Evolutionary conservation across 2,888 invertebrate genomes (phyloP), one percentile per base, ranked within the genome.

Genomic region (Euzophera pinguis): DNA sequence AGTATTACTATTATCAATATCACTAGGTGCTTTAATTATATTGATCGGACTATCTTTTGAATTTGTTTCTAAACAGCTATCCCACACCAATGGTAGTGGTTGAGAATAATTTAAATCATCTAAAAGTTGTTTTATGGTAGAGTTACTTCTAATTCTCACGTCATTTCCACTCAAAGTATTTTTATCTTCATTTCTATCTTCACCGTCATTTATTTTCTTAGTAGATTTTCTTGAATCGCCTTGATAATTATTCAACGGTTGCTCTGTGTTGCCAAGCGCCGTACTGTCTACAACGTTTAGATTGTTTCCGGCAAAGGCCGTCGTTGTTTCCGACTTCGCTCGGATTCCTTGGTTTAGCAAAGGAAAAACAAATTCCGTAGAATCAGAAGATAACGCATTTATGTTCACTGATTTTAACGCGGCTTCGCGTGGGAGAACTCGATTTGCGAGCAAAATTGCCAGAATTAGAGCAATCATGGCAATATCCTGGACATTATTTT

Each of bases 271-370:
- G 57, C 63, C 66, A 56, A 66, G 63, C 55, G 59, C 61, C 61
- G 58, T 63, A 56, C 65, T 71, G 61, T 63, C 72, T 70, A 73
- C 71, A 70, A 64, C 73, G 76, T 84, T 84, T 62, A 81, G 80
- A 87, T 87, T 85, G 75, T 81, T 84, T 90, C 90, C 90, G 87
- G 75, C 57, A 64, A 72, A 71, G 65, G 70, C 77, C 65, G 67
- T 76, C 75, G 74, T 67, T 69, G 77, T 73, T 84, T 86, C 85
- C 84, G 82, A 70, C 63, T 81, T 76, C 69, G 78, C 67, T 65
- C 65, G 75, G 75, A 75, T 81, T 77, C 80, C 76, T 71, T 62
- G 69, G 64, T 75, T 81, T 82, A 78, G 81, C 74, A 70, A 69
- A 58, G 76, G 64, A 78, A 81, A 81, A 78, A 75, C 62, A 54